A percentile compares a stretch with the other conserved stretches of the same genome.
Conservation (phyloP, 1,140 invertebrate genomes). For the Galleria mellonella region DNA sequence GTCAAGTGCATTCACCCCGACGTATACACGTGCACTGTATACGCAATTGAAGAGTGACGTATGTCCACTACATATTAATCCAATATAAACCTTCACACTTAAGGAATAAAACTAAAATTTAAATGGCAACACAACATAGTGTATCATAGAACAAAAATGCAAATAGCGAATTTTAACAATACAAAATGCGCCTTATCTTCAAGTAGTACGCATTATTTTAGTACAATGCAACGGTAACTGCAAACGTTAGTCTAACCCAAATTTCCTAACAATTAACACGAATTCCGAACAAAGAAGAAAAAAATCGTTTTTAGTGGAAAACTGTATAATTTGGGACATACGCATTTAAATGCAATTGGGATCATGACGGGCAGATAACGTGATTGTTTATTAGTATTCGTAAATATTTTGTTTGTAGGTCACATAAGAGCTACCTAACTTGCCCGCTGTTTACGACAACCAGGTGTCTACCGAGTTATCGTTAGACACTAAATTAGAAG, state of each 20-base stretch:
- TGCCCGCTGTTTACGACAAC: too few species aligned
- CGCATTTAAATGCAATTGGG: constrained; percentile 37
- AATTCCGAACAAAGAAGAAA: constrained; percentile 35
- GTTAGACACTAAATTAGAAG: too few species aligned
- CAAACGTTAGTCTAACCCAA: constrained; percentile 23
- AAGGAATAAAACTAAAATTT: neutral
- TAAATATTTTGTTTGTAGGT: constrained; percentile 15
- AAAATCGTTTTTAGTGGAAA: constrained; percentile 22
- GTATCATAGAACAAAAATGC: too few species aligned
- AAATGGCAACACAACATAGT: too few species aligned
- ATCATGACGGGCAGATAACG: constrained; percentile 17
- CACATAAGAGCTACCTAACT: neutral
- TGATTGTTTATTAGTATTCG: constrained; percentile 11
- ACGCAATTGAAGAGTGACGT: constrained; percentile 7
- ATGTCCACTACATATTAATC: constrained; percentile 10
- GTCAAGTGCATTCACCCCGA: constrained; percentile 44
- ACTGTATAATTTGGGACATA: constrained; percentile 33
- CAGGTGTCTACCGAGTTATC: too few species aligned
- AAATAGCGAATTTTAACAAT: too few species aligned
- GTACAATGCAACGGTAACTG: constrained; percentile 9
- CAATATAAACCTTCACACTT: neutral
- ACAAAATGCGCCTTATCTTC: too few species aligned
- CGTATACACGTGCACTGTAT: constrained; percentile 32
- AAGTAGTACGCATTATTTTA: neutral
- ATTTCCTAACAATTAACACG: constrained; percentile 40